Evolutionary conservation across 2,797 vertebrate species (phyloP), one percentile per base, ranked within the genome.

Genomic region (Melanotaenia nigrans): DNA sequence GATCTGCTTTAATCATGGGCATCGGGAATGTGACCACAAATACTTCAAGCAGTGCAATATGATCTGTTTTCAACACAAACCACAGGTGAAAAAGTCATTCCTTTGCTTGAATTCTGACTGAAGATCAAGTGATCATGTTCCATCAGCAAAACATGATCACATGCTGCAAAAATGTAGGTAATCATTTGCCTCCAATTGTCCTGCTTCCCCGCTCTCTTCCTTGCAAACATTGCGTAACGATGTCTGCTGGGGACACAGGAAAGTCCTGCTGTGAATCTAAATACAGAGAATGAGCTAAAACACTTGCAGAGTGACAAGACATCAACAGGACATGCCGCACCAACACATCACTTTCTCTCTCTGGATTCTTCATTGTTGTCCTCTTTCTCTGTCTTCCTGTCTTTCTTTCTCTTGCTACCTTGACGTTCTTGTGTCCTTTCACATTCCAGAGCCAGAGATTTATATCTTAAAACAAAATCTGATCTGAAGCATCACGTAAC

Each of bases 261-360:
- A 82, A 65, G 59, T 47, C 62, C 67, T 65, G 76, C 56, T 64
- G 65, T 55, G 82, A 85, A 85, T 89, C 77, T 85, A 82, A 91
- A 90, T 81, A 77, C 73, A 88, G 72, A 45, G 54, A 66, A 63
- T 86, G 84, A 86, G 75, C 85, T 82, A 82, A 88, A 82, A 67
- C 61, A 2, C 74, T 45, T 49, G 66, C 80, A 58, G 68, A 61
- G 61, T 77, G 79, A 79, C 74, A 60, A 79, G 79, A 85, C 77
- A 83, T 89, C 86, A 89, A 86, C 85, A 86, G 82, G 87, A 91
- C 78, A 71, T 32, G 51, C 60, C 64, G 55, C 68, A 47, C 35
- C 68, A 24, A 58, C 55, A 42, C 75, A 64, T 70, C 77, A 83
- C 78, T 88, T 79, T 87, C 68, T 79, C 57, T 74, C 71, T 68